Base-by-base conservation (phyloP, 2,888 invertebrate genomes). In the Rhingia campestris region DNA sequence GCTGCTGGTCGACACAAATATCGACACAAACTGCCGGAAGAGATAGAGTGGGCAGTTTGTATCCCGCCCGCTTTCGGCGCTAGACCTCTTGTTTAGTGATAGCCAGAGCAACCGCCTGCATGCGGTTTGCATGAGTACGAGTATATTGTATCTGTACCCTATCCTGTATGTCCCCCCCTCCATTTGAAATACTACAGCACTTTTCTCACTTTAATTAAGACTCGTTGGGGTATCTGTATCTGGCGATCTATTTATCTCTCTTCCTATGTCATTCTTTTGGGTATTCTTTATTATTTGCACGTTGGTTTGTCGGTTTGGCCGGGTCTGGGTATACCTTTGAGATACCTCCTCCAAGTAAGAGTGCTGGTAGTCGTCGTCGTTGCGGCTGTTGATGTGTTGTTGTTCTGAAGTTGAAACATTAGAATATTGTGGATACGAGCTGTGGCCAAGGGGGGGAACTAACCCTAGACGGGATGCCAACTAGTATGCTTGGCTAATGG, bases 191-290 rank as follows among this genome's bases (percentile, higher is more conserved):
- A 69, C 67, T 79, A 77, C 73, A 73, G 73, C 72, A 79, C 82
- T 77, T 79, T 80, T 80, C 74, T 84, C 84, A 80, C 84, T 80
- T 84, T 84, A 84, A 84, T 84, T 80, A 80, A 84, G 80, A 84
- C 80, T 84, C 84, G 74, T 77, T 59, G 70, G 66, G 74, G 66
- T 84, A 84, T 80, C 74, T 72, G 75, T 80, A 70, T 80, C 72
- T 66, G 70, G 59, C 64, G 69, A 84, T 84, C 84, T 84, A 61
- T 84, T 80, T 80, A 84, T 84, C 80, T 69, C 70, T 69, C 80
- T 80, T 80, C 79, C 80, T 75, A 84, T 84, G 84, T 84, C 84
- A 80, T 84, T 84, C 79, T 75, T 70, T 70, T 12, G 80, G 80
- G 74, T 75, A 74, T 82, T 82, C 82, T 82, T 82, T 82, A 82